A percentile compares a stretch with the other conserved stretches of the same genome.
Conservation (phyloP, 2,888 invertebrate genomes). For the Vesta saturnalis region DNA sequence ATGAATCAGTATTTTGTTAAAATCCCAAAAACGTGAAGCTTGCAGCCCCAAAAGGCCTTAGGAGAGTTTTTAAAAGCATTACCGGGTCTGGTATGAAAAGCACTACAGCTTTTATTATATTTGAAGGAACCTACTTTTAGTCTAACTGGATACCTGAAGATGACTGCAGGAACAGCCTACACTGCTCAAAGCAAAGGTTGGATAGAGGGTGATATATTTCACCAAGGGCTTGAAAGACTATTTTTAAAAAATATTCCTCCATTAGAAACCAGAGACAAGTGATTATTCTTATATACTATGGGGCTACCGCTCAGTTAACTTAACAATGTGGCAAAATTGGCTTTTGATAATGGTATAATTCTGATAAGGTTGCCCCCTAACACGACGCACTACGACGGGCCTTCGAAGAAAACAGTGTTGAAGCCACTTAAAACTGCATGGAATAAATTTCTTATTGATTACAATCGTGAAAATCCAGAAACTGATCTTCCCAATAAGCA, state of each 20-base stretch:
- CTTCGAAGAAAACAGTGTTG: too few relatives aligned
- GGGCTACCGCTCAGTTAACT: slow-evolving; percentile 20
- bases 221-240: slow-evolving; percentile 21
- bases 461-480: slow-evolving; percentile 8
- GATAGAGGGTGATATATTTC: slow-evolving; percentile 26
- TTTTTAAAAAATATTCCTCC: slow-evolving; percentile 6
- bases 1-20: slow-evolving; percentile 12
- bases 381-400: too few relatives aligned
- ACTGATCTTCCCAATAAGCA: not conserved
- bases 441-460: slow-evolving; percentile 27
- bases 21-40: slow-evolving; percentile 15
- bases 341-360: slow-evolving; percentile 27
- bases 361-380: too few relatives aligned
- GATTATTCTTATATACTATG: slow-evolving; percentile 14
- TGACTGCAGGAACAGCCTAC: slow-evolving; percentile 25
- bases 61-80: slow-evolving; percentile 14
- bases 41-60: slow-evolving; percentile 15
- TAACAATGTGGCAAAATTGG: slow-evolving; percentile 27
- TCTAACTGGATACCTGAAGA: slow-evolving; percentile 25
- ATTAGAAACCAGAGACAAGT: not conserved
- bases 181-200: slow-evolving; percentile 28
- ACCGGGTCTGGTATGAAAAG: slow-evolving; percentile 18
- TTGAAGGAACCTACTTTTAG: slow-evolving; percentile 21
- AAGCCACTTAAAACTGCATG: slow-evolving; percentile 23
- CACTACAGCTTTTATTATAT: slow-evolving; percentile 13